A percentile compares a stretch with the other conserved stretches of the same genome.
phyloP scores from a whole-genome alignment of 2,797 vertebrate species.

The Acanthiza pusilla region DNA sequence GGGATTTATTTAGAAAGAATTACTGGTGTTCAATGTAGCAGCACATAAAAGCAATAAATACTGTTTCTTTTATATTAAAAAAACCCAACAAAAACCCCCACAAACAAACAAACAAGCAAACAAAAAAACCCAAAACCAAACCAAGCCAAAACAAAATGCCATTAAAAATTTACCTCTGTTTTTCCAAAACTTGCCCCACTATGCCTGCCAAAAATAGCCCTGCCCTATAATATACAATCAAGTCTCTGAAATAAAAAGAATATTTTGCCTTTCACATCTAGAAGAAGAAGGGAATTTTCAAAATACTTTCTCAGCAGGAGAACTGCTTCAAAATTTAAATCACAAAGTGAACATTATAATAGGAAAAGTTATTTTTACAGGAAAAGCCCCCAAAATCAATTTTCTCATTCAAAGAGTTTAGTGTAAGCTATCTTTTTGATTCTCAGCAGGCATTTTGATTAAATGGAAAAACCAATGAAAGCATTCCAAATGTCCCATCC shows the following conservation, averaged over 20 bases:
- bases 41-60: neutral
- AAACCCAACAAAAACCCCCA: too few species aligned
- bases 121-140: too few species aligned
- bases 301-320: neutral
- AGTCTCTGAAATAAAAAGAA: neutral
- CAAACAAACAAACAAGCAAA: too few species aligned
- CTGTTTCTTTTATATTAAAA: neutral
- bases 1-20: neutral
- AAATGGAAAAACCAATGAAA: neutral
- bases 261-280: neutral
- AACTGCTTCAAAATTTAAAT: neutral
- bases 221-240: neutral
- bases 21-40: neutral
- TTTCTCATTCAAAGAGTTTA: neutral
- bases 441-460: neutral
- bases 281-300: neutral
- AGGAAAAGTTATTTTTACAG: neutral
- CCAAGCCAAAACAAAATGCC: neutral
- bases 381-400: rapidly evolving
- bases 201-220: neutral
- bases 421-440: neutral
- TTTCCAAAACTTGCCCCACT: neutral
- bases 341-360: neutral
- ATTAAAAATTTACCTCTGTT: neutral
- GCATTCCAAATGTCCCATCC: neutral